A percentile compares a stretch with the other conserved stretches of the same genome.
These are phyloP conservation scores for Scleropages formosus DNA, from an alignment of 2,797 vertebrate genomes.

Conservation along the genomic window DNA sequence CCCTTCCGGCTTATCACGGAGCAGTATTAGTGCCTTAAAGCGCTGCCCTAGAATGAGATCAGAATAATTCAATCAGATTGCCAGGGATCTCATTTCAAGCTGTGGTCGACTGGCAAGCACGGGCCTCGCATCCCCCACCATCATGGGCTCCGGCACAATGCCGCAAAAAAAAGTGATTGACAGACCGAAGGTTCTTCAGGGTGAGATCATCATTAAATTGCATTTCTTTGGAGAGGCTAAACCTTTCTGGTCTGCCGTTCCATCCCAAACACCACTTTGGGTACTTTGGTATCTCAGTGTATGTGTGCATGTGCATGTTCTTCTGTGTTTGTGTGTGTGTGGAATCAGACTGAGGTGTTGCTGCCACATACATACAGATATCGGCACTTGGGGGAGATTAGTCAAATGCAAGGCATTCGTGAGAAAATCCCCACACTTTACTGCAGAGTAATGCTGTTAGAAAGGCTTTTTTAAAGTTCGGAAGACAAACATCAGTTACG, in stretches of 20 bases:
- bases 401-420: neutral
- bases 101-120: neutral
- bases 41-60: slow-evolving; percentile 11
- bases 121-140: neutral
- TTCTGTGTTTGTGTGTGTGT: neutral
- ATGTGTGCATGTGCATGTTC: neutral
- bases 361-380: neutral
- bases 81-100: slow-evolving; percentile 21
- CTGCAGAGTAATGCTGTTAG: neutral
- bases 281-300: slow-evolving; percentile 20
- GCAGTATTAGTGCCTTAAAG: slow-evolving; percentile 29
- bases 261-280: neutral
- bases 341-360: neutral
- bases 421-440: neutral
- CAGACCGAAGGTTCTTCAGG: slow-evolving; percentile 24
- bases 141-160: neutral
- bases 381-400: neutral
- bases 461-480: neutral
- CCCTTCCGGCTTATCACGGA: slow-evolving; percentile 36
- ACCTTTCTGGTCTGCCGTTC: slow-evolving; percentile 16
- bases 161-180: slow-evolving; percentile 11
- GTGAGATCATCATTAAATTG: slow-evolving; percentile 33
- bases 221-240: slow-evolving; percentile 12
- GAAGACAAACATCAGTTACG: neutral
- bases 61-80: slow-evolving; percentile 21